Conservation (phyloP, 2,797 vertebrate genomes). For the Fistularia commersonii region DNA sequence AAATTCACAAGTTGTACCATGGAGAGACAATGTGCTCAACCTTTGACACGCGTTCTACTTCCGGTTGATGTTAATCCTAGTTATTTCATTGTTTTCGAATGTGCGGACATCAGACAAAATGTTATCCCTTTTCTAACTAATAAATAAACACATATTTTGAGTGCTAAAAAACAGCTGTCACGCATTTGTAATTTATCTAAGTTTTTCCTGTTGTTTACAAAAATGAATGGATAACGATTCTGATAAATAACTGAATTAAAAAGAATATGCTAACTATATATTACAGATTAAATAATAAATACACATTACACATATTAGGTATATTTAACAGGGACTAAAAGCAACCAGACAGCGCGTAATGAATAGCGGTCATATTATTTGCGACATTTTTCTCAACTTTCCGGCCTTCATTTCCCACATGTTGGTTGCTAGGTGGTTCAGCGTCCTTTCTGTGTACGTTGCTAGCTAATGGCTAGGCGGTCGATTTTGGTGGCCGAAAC, state of each 20-base stretch:
- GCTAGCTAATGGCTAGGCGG: constrained; percentile 43
- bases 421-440: constrained; percentile 58
- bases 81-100: not conserved
- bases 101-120: too few relatives aligned
- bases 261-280: too few relatives aligned
- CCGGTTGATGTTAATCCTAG: constrained; percentile 32
- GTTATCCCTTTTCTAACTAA: too few relatives aligned
- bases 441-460: constrained; percentile 59
- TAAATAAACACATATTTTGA: too few relatives aligned
- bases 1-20: constrained; percentile 53
- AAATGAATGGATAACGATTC: too few relatives aligned
- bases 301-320: too few relatives aligned
- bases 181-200: too few relatives aligned
- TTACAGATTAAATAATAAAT: too few relatives aligned
- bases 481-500: not conserved
- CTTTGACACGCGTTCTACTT: constrained; percentile 54
- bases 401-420: not conserved
- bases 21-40: constrained; percentile 58
- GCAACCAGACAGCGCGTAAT: not conserved
- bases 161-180: too few relatives aligned
- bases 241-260: too few relatives aligned
- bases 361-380: constrained; percentile 4
- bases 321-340: too few relatives aligned
- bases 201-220: too few relatives aligned
- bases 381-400: constrained; percentile 51